Evolutionary conservation across 2,888 invertebrate genomes (phyloP), one percentile per base, ranked within the genome.

Genomic region (Hedychridium roseum): DNA sequence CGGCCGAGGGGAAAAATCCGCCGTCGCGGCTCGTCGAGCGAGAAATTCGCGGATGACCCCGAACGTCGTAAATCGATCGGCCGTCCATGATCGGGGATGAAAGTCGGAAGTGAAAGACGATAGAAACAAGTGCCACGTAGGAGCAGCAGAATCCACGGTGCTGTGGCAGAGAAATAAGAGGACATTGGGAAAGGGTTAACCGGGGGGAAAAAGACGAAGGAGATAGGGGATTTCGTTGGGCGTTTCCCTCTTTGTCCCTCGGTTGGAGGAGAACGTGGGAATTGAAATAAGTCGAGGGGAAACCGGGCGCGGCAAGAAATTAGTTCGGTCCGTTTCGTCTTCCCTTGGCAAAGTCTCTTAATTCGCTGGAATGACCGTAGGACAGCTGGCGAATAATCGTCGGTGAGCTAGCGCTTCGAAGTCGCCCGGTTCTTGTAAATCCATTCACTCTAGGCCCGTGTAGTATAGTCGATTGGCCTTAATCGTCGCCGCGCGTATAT

Each of bases 371-470:
- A 54, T 45, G 41, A 43, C 38, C 37, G 31, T 43, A 38, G 39
- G n/a, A 5, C n/a, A 31, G 20, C 5, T 9, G 1, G 30, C 34
- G 38, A 52, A 49, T 50, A 40, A 44, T 30, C 39, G 27, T 21
- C 37, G 36, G 36, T 35, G 56, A 61, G 63, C 46, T 56, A 61
- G 60, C 51, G 34, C 50, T 59, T 63, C 57, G 44, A 63, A 9
- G n/a, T 52, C 48, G 27, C 43, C 38, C 16, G 30, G 38, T 47
- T 54, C 35, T 14, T 27, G 36, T 17, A 6, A 23, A 40, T 18
- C n/a, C 27, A 42, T 37, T 41, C 45, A 21, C 46, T 31, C 51
- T 36, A 48, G 54, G 34, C 42, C 45, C 16, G 41, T 27, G 45
- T 45, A 35, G 15, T n/a, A 11, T 17, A 36, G 12, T 5, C 17